These are phyloP conservation scores for Uropsilus gracilis DNA, from an alignment of 2,113 vertebrate genomes.

Conservation along the genomic window DNA sequence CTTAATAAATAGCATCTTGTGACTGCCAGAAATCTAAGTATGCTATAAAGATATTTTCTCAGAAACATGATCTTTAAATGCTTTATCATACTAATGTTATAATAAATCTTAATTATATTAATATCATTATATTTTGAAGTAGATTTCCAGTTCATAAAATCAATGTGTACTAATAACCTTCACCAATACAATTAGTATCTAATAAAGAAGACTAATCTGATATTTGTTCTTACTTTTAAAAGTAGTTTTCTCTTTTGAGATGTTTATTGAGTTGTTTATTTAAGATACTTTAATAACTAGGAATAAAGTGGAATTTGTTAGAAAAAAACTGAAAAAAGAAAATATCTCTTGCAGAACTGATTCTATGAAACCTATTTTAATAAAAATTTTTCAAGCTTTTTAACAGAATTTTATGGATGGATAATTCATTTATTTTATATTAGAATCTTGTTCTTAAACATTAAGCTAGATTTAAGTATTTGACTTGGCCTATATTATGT, in stretches of 20 bases:
- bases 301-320: neutral
- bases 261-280: neutral
- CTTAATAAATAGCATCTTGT: neutral
- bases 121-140: neutral
- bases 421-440: neutral
- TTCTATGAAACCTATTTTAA: neutral
- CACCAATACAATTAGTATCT: conserved; percentile 15
- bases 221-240: neutral
- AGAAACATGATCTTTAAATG: conserved; percentile 39
- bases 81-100: conserved; percentile 12
- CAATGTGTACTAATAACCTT: neutral
- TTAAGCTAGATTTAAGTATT: neutral
- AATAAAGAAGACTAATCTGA: neutral
- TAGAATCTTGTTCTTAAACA: neutral
- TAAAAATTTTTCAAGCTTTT: neutral
- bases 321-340: neutral
- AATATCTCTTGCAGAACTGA: neutral
- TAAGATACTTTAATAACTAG: conserved; percentile 24
- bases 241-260: neutral
- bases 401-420: neutral
- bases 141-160: conserved; percentile 34
- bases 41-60: neutral
- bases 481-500: neutral
- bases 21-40: neutral
- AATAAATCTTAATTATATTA: neutral